Evolutionary conservation across 2,797 vertebrate genomes (phyloP), one percentile per base, ranked within the genome.

Genomic region (Rhinoraja longicauda): DNA sequence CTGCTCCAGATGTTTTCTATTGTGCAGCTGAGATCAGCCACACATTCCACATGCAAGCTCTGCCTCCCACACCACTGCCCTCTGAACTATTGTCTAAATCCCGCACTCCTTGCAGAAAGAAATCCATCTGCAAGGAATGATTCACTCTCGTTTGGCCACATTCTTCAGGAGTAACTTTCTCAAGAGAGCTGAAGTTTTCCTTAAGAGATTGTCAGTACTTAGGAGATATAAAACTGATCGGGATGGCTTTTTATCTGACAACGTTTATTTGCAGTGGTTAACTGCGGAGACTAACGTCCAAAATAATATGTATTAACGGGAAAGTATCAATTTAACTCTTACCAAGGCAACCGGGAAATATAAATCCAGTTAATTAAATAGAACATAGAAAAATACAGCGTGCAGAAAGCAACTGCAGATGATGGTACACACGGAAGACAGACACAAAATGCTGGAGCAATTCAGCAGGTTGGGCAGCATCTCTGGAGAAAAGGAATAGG

Each of bases 1-100:
- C 81, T 84, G 39, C 8, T 39, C 90, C 90, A 92, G 90, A 92
- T 92, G 90, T 92, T 73, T 88, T 88, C 62, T 67, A 57, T 75
- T 73, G 90, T 92, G 70, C 12, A 70, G 64, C 2, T 12, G 88
- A 21, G 36, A 90, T 13, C 59, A 2, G 7, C 86, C 59, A 67
- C 62, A 90, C 86, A 90, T 90, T 90, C 86, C 86, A 64, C 29
- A 67, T 36, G n/a, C 32, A 21, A 39, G 36, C 86, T 67, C 32
- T 70, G n/a, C 9, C 32, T 70, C 15, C 32, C 32, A 9, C 59
- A 19, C 59, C 29, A 0, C 86, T n/a, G 13, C 57, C 15, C 57
- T 82, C 59, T n/a, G 53, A 53, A 67, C 17, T 90, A 32, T 5
- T 6, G 70, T 26, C 36, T 73, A 39, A 91, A 73, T 36, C 24